Conservation (phyloP, 1,140 invertebrate genomes). For the Bombus terrestris region DNA sequence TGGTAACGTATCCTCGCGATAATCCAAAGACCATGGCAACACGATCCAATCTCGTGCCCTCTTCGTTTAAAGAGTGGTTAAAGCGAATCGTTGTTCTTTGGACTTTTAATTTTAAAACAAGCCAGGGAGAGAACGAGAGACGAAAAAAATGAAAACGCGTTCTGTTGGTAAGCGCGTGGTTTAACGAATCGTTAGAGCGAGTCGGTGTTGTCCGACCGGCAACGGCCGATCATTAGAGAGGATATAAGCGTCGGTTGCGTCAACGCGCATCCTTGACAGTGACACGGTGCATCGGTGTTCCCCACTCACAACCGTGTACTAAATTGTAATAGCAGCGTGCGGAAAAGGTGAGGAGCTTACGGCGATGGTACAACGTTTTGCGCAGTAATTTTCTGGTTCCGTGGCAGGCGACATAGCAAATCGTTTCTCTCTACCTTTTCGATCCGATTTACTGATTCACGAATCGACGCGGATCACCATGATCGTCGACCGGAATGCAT, state of each 20-base stretch:
- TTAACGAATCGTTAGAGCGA: not conserved
- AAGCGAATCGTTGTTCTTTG: too few species aligned
- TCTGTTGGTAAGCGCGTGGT: not conserved
- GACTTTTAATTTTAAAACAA: not conserved
- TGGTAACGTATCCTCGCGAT: not conserved
- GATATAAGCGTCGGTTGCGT: constrained; percentile 34
- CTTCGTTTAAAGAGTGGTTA: too few species aligned
- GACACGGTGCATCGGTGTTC: constrained; percentile 33
- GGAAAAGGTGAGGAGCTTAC: constrained; percentile 62
- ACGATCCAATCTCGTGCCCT: too few species aligned
- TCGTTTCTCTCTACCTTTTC: not conserved
- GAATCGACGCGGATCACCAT: constrained; percentile 41
- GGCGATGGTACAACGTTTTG: constrained; percentile 61
- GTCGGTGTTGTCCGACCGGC: not conserved
- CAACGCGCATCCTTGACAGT: constrained; percentile 56
- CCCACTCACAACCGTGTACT: constrained; percentile 45
- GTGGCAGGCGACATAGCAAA: constrained; percentile 35
- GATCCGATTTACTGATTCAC: not conserved
- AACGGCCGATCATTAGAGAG: not conserved
- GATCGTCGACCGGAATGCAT: constrained; percentile 73
- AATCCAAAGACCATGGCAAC: too few species aligned
- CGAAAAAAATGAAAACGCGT: not conserved
- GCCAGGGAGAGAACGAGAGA: rapidly evolving
- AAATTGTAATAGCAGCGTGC: constrained; percentile 35
- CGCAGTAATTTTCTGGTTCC: constrained; percentile 78